A percentile compares a stretch with the other conserved stretches of the same genome.
These are phyloP conservation scores for Phrynocephalus guinanensis DNA, from an alignment of 2,797 vertebrate genomes.

Conservation along the genomic window DNA sequence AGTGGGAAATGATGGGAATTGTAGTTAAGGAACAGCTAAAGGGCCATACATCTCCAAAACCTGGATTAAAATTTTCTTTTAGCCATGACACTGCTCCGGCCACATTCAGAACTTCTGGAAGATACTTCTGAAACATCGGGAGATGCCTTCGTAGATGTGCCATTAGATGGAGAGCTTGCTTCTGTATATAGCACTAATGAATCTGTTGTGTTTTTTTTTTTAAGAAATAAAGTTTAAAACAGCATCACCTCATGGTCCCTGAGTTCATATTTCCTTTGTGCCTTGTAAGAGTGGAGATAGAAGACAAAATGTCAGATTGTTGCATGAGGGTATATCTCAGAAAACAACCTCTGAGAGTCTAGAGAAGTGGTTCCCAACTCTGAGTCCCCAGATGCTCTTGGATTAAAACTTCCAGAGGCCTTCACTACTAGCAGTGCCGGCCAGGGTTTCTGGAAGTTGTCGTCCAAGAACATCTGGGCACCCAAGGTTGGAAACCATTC, in stretches of 20 bases:
- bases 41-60: background rate
- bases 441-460: too few relatives aligned
- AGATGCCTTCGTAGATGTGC: background rate
- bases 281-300: background rate
- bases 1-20: background rate
- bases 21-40: background rate
- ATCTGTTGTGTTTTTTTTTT: background rate
- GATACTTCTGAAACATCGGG: background rate
- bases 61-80: background rate
- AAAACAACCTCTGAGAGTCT: background rate
- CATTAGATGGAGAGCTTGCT: background rate
- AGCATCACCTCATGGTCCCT: background rate
- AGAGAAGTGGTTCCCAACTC: too few relatives aligned
- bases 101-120: background rate
- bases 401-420: too few relatives aligned
- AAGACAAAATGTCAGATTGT: background rate
- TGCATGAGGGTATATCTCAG: background rate
- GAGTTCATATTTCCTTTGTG: background rate
- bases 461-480: too few relatives aligned
- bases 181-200: conserved; percentile 7
- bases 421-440: too few relatives aligned
- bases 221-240: background rate
- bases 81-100: background rate
- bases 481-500: too few relatives aligned
- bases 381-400: too few relatives aligned